Base-by-base conservation (phyloP, 2,113 vertebrate species). In the Engystomops pustulosus region DNA sequence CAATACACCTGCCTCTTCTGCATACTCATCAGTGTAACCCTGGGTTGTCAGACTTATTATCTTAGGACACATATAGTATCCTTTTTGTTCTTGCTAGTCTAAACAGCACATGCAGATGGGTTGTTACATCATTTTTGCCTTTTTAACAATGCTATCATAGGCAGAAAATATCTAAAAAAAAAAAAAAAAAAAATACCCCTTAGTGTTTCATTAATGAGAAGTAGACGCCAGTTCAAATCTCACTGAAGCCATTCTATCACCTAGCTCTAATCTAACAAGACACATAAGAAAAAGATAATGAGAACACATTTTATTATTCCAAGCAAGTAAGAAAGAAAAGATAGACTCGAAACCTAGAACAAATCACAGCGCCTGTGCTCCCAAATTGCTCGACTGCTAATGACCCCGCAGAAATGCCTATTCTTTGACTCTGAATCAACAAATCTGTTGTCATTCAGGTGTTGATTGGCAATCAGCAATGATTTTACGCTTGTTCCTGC, bases 281-380 rank as follows among this genome's bases (percentile, higher is more conserved):
- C 80, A 83, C 20, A 60, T 55, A 45, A 70, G 23, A 53, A 36
- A 72, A 25, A 2, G 45, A 44, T 72, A 71, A 81, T 72, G 68
- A 38, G 32, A 81, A 72, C 14, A 80, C 60, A 65, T 67, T 67
- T 79, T 65, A 78, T 60, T 58, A 58, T 65, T 41, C 44, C 6
- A 68, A 80, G 55, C 79, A 68, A 80, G 45, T 69, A 36, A 62
- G 41, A 75, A 44, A 83, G 20, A 44, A 65, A 51, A n/a, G 62
- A 49, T 4, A 51, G 78, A 36, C 25, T 20, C 20, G 38, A 25
- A 38, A 38, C 47, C 51, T 18, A 36, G 41, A 80, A 69, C 11
- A 68, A 51, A 68, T 80, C 60, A 47, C 58, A 68, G 18, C 17
- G 44, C 27, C 62, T 67, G 53, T 32, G 41, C 58, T 80, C 41